These are phyloP conservation scores for Etheostoma spectabile DNA, from an alignment of 2,113 vertebrate genomes.

Conservation along the genomic window DNA sequence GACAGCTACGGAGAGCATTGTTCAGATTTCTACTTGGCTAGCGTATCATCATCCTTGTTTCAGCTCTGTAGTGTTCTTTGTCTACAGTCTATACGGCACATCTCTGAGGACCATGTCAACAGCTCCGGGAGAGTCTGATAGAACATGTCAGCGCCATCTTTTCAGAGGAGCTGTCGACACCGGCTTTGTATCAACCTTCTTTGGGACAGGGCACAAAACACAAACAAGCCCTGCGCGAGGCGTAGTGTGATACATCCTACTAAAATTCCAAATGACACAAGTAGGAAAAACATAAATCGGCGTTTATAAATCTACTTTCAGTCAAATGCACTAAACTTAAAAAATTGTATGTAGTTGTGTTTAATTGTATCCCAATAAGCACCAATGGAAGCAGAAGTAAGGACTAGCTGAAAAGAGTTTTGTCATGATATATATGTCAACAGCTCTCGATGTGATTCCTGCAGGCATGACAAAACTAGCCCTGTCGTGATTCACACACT, in stretches of 20 bases:
- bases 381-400: slow-evolving; percentile 24
- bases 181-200: slow-evolving; percentile 73
- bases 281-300: slow-evolving; percentile 32
- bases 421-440: slow-evolving; percentile 36
- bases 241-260: slow-evolving; percentile 15
- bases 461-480: slow-evolving; percentile 62
- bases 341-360: background rate
- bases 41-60: slow-evolving; percentile 48
- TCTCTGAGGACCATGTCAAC: slow-evolving; percentile 75
- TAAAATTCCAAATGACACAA: slow-evolving; percentile 54
- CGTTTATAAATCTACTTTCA: slow-evolving; percentile 21
- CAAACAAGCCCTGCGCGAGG: slow-evolving; percentile 74
- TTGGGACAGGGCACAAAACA: slow-evolving; percentile 64
- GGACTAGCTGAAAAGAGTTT: slow-evolving; percentile 17
- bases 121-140: slow-evolving; percentile 71
- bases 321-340: background rate
- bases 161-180: slow-evolving; percentile 74
- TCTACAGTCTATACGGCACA: slow-evolving; percentile 53
- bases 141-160: slow-evolving; percentile 78
- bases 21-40: slow-evolving; percentile 44
- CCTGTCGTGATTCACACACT: slow-evolving; percentile 64
- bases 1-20: slow-evolving; percentile 54
- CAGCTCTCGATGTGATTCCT: slow-evolving; percentile 42
- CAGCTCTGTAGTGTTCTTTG: slow-evolving; percentile 32
- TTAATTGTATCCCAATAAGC: slow-evolving; percentile 30